These are phyloP conservation scores for Venustaconcha ellipsiformis DNA, from an alignment of 1,140 invertebrate genomes.

Conservation along the genomic window DNA sequence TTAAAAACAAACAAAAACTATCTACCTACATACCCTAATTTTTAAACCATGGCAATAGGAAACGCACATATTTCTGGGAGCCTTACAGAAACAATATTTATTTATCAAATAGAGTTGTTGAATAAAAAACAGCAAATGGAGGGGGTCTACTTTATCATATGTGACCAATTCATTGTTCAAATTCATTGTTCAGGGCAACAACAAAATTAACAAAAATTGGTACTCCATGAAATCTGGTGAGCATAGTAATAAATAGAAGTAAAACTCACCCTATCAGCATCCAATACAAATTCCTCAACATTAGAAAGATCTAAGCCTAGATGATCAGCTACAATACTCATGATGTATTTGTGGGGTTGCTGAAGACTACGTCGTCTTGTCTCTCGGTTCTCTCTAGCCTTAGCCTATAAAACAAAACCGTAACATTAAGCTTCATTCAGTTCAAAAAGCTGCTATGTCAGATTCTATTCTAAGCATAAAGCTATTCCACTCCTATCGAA, in stretches of 20 bases:
- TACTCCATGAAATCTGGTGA: no score
- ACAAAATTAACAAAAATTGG: no score
- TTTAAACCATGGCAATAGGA: no score
- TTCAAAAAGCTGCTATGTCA: background rate
- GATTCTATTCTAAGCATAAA: background rate
- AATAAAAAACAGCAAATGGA: no score
- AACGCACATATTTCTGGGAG: no score
- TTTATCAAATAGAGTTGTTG: no score
- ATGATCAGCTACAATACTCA: constrained; percentile 35
- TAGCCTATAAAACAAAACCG: constrained; percentile 30
- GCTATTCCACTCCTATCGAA: background rate
- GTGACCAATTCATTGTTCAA: no score
- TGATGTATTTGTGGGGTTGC: constrained; percentile 40
- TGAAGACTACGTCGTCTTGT: constrained; percentile 32
- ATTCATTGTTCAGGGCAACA: no score
- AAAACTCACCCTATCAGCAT: constrained; percentile 42
- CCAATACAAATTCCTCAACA: constrained; percentile 53
- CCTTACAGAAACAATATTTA: no score
- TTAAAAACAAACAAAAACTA: no score
- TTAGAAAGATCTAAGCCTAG: constrained; percentile 37
- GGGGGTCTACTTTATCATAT: no score
- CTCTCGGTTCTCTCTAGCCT: constrained; percentile 46
- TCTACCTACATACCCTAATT: no score
- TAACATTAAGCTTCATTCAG: background rate
- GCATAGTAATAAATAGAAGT: background rate